Conservation (phyloP, 2,113 vertebrate species). For the Diphyllodes magnificus region DNA sequence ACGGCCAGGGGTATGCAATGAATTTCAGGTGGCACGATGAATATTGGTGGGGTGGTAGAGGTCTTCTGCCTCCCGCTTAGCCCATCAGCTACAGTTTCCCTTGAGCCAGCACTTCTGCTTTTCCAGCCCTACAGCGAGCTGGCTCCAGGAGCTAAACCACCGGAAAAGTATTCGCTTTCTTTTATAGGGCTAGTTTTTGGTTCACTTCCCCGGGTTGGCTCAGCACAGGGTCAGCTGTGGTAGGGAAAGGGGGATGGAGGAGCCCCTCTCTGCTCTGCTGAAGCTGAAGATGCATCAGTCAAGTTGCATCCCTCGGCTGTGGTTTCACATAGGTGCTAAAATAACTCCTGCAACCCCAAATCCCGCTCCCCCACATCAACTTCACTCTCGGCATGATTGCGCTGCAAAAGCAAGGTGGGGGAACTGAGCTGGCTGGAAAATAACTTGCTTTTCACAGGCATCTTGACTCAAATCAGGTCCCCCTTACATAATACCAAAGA, state of each 20-base stretch:
- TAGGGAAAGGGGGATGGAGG: not conserved
- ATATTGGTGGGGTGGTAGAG: fast-evolving
- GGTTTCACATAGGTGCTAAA: not conserved
- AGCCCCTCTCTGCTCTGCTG: not conserved
- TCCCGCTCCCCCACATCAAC: not conserved
- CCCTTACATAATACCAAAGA: not conserved
- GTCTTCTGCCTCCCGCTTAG: fast-evolving
- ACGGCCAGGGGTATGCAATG: fast-evolving
- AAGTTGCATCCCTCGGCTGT: not conserved
- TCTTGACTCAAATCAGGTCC: not conserved
- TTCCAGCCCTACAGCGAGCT: not conserved
- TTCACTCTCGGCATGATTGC: not conserved
- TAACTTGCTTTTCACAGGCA: not conserved
- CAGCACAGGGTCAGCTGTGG: not conserved
- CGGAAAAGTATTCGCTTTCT: not conserved
- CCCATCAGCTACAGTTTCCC: not conserved
- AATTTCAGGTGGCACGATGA: not conserved
- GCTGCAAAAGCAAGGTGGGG: not conserved
- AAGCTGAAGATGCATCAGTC: not conserved
- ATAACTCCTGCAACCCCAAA: not conserved
- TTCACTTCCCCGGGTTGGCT: not conserved
- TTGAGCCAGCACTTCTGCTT: constrained; percentile 7
- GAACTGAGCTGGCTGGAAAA: not conserved
- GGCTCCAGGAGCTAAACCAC: not conserved
- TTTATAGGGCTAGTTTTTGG: not conserved